Evolutionary conservation across 2,113 vertebrate genomes (phyloP).

Genomic region (Syrrhaptes paradoxus): DNA sequence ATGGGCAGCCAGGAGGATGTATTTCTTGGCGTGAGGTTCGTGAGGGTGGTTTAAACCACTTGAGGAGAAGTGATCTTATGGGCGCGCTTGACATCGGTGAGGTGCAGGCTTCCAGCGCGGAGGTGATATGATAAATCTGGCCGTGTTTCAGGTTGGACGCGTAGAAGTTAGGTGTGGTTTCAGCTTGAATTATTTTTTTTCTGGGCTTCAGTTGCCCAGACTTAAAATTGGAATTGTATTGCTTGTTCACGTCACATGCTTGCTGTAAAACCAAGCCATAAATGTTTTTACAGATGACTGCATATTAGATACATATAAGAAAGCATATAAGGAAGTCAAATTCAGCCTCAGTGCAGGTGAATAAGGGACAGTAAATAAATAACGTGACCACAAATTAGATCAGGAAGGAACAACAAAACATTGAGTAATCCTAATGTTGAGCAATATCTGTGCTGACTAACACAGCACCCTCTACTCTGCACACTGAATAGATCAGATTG

Average conservation of each 20-base stretch:
- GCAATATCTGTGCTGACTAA: background rate
- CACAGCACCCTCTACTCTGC: background rate
- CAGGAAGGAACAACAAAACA: background rate
- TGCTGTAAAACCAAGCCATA: background rate
- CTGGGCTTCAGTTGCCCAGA: background rate
- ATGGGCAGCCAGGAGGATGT: background rate
- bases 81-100: background rate
- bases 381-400: background rate
- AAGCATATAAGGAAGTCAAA: background rate
- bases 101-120: background rate
- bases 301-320: background rate
- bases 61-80: background rate
- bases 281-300: background rate
- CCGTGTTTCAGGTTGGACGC: accelerated
- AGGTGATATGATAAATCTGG: background rate
- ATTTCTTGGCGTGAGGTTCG: background rate
- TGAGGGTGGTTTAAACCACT: background rate
- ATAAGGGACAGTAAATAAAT: background rate
- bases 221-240: background rate
- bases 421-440: background rate
- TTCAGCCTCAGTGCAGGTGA: background rate
- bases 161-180: background rate
- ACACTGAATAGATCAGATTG: background rate
- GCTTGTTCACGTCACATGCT: background rate
- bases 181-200: background rate